A percentile compares a stretch with the other conserved stretches of the same genome.
Evolutionary conservation across 2,888 invertebrate genomes (phyloP).

Genomic region (Chloromyia formosa): DNA sequence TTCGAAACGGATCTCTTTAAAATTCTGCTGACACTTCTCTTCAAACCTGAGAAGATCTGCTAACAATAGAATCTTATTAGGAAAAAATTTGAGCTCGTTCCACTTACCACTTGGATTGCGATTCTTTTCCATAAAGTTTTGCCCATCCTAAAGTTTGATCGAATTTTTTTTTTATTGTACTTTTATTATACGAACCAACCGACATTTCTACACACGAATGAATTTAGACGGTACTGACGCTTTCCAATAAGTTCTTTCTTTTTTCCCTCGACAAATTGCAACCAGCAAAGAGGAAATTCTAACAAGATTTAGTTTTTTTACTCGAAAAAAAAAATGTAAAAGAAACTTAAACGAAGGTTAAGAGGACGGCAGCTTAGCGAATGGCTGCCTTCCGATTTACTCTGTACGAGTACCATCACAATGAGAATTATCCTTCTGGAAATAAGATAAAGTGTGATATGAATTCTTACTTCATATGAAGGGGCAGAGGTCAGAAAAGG

Average conservation of each 20-base stretch:
- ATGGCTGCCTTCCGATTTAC: neutral
- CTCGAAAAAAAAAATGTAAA: neutral
- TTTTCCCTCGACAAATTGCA: neutral
- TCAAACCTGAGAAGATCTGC: neutral
- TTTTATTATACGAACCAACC: no score
- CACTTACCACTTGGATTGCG: neutral
- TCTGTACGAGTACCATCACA: neutral
- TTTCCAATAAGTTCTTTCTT: neutral
- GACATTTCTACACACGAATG: conserved; percentile 12
- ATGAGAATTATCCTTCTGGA: conserved; percentile 31
- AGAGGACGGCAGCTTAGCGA: no score
- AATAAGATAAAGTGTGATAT: conserved; percentile 36
- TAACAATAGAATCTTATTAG: conserved; percentile 16
- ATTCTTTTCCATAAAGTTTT: neutral
- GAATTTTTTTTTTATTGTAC: no score
- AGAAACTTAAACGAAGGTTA: conserved; percentile 36
- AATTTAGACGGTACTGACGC: neutral
- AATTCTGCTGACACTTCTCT: conserved; percentile 17
- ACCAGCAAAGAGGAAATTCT: neutral
- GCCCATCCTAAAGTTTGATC: neutral
- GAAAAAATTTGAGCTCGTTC: conserved; percentile 1
- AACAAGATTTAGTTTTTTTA: conserved; percentile 15
- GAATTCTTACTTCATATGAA: neutral
- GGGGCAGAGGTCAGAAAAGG: neutral
- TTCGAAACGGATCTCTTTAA: neutral